phyloP scores from a whole-genome alignment of 1,140 invertebrate genomes.

The Cephus cinctus region DNA sequence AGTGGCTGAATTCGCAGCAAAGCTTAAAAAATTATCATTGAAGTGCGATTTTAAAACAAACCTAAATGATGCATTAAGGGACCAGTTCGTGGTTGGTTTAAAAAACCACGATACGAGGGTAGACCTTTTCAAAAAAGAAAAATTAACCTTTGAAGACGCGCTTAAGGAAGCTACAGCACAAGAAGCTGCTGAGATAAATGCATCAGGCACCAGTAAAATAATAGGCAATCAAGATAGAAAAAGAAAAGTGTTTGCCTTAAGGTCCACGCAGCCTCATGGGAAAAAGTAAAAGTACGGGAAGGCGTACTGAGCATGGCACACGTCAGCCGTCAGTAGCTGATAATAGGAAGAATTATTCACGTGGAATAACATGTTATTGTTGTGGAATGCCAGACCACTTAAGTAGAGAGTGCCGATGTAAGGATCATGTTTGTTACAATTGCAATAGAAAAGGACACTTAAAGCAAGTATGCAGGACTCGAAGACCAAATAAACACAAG shows the following conservation, averaged over 20 bases:
- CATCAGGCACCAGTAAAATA: not conserved
- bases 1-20: slow-evolving; percentile 11
- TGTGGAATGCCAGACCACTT: slow-evolving; percentile 20
- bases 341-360: not conserved
- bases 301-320: no score
- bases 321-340: not conserved
- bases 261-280: not conserved
- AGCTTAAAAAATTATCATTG: slow-evolving; percentile 8
- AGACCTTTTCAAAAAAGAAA: slow-evolving; percentile 4
- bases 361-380: slow-evolving; percentile 4
- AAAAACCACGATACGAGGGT: not conserved
- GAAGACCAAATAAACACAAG: not conserved
- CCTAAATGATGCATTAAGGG: slow-evolving; percentile 1
- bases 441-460: slow-evolving; percentile 22
- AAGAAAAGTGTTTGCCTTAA: not conserved
- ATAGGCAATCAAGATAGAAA: not conserved
- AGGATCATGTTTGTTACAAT: slow-evolving; percentile 16
- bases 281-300: not conserved
- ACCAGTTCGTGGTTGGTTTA: slow-evolving; percentile 8
- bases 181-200: slow-evolving; percentile 7
- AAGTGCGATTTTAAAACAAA: slow-evolving; percentile 10
- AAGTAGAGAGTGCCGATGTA: slow-evolving; percentile 13
- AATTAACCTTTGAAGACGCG: not conserved
- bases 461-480: slow-evolving; percentile 14
- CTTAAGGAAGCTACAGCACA: not conserved